A percentile compares a stretch with the other conserved stretches of the same genome.
Conservation (phyloP, 2,797 vertebrate genomes). For the Sebastes reedi region DNA sequence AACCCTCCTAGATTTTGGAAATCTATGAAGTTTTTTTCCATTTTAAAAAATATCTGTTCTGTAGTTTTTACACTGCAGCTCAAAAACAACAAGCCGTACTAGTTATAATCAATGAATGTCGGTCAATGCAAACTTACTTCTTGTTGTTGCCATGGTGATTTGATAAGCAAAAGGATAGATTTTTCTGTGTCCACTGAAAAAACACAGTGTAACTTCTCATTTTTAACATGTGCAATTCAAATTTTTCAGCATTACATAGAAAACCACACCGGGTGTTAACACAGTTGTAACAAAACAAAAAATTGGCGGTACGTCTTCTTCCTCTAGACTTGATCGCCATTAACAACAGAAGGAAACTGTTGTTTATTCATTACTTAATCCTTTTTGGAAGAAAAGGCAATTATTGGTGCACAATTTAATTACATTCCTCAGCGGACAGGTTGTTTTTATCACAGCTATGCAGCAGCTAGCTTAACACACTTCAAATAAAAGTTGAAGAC, state of each 20-base stretch:
- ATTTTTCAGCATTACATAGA: neutral
- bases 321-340: neutral
- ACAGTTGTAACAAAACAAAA: neutral
- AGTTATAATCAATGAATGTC: neutral
- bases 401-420: neutral
- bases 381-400: neutral
- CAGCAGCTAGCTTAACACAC: neutral
- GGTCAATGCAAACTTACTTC: neutral
- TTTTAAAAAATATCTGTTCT: neutral
- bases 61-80: neutral
- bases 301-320: neutral
- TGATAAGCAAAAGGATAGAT: neutral
- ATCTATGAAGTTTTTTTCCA: neutral
- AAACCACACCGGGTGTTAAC: neutral
- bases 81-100: neutral
- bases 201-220: neutral
- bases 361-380: neutral
- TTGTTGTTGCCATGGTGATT: neutral
- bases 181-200: neutral
- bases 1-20: neutral
- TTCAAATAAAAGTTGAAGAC: neutral
- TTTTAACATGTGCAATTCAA: neutral
- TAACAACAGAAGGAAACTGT: neutral
- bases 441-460: neutral
- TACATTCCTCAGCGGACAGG: neutral